These are phyloP conservation scores for Tanytarsus gracilentus DNA, from an alignment of 2,888 invertebrate species.

Conservation along the genomic window DNA sequence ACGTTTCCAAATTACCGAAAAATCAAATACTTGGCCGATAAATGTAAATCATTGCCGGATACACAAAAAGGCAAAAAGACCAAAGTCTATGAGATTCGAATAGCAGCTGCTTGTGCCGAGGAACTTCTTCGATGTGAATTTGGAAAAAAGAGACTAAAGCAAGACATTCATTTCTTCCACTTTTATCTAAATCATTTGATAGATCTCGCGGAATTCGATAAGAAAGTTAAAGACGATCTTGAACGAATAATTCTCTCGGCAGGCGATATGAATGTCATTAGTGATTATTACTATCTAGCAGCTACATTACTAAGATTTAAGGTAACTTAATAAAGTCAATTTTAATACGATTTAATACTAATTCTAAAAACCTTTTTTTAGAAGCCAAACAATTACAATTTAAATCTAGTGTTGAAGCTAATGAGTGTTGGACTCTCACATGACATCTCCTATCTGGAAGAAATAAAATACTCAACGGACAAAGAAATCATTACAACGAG, in stretches of 20 bases:
- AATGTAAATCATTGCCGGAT: neutral
- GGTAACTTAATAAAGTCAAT: neutral
- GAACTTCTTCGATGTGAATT: slow-evolving; percentile 9
- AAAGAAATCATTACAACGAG: neutral
- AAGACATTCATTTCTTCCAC: neutral
- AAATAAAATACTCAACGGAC: slow-evolving; percentile 14
- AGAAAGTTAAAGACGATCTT: neutral
- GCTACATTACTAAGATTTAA: slow-evolving; percentile 13
- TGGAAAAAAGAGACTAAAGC: neutral
- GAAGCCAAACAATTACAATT: slow-evolving; percentile 12
- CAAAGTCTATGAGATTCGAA: neutral
- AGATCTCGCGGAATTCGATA: neutral
- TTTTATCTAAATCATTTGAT: neutral
- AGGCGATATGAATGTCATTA: slow-evolving; percentile 3
- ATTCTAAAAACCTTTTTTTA: neutral
- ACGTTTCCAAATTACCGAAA: slow-evolving; percentile 4
- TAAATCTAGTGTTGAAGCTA: neutral
- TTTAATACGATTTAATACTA: too few relatives aligned
- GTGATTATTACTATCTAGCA: slow-evolving; percentile 20
- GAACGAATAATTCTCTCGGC: slow-evolving; percentile 4
- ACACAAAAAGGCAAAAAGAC: neutral
- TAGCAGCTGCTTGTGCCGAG: neutral
- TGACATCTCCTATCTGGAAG: slow-evolving; percentile 14
- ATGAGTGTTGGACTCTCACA: slow-evolving; percentile 24
- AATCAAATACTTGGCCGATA: neutral